Evolutionary conservation across 1,140 invertebrate genomes (phyloP).

Genomic region (Zaprionus lachaisei): DNA sequence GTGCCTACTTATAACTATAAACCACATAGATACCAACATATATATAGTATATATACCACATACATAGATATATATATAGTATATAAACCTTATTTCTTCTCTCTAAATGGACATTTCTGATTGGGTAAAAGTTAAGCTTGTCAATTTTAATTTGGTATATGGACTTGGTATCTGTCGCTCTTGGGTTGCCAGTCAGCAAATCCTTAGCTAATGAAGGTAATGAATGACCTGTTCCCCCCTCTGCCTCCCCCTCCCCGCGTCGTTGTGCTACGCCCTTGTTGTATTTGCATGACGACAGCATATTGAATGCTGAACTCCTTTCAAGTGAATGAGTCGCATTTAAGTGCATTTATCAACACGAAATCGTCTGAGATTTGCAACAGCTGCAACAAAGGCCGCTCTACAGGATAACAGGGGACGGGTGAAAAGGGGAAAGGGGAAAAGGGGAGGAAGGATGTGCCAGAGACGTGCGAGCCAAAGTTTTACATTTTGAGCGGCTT

Average conservation of each 20-base stretch:
- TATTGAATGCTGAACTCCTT: constrained; percentile 23
- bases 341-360: constrained; percentile 76
- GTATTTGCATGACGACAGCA: constrained; percentile 40
- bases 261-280: background rate
- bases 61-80: background rate
- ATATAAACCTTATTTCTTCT: background rate
- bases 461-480: constrained; percentile 34
- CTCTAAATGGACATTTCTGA: background rate
- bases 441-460: constrained; percentile 16
- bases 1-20: constrained; percentile 55
- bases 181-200: constrained; percentile 15
- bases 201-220: constrained; percentile 43
- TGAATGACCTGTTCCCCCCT: constrained; percentile 18
- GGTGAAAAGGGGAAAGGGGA: background rate
- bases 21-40: background rate
- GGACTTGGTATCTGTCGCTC: background rate
- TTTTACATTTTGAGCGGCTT: constrained; percentile 64
- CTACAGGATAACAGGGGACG: constrained; percentile 20
- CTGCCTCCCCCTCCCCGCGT: background rate
- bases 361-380: constrained; percentile 72
- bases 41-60: background rate
- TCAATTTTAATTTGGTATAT: constrained; percentile 68
- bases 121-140: constrained; percentile 36
- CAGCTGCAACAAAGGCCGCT: constrained; percentile 60
- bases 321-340: constrained; percentile 24